Conservation (phyloP, 2,888 invertebrate species). For the Oscheius sp. region DNA sequence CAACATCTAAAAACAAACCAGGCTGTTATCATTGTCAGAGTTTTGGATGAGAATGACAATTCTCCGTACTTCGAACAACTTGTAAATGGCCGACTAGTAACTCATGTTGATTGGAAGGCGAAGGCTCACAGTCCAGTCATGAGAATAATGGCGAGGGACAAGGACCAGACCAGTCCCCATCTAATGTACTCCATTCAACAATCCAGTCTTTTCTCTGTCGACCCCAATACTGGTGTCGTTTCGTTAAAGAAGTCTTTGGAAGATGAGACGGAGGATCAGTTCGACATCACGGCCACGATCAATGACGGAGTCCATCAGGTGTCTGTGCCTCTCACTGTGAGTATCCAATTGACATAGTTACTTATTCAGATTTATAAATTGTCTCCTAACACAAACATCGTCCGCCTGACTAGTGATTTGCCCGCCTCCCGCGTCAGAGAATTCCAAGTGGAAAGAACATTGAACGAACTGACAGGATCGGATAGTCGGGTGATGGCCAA, state of each 20-base stretch:
- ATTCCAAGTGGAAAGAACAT: slow-evolving; percentile 38
- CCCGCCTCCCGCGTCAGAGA: slow-evolving; percentile 53
- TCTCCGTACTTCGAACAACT: slow-evolving; percentile 56
- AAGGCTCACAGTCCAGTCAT: slow-evolving; percentile 46
- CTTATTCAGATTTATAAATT: slow-evolving; percentile 52
- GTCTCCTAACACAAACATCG: slow-evolving; percentile 59
- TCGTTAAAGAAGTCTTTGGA: slow-evolving; percentile 44
- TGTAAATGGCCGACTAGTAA: slow-evolving; percentile 51
- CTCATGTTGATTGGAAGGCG: slow-evolving; percentile 60
- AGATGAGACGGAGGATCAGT: slow-evolving; percentile 34
- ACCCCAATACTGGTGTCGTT: slow-evolving; percentile 53
- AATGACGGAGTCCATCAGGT: slow-evolving; percentile 53
- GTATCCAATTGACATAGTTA: background rate
- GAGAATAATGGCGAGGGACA: slow-evolving; percentile 54
- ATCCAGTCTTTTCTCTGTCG: slow-evolving; percentile 53
- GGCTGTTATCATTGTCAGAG: slow-evolving; percentile 59
- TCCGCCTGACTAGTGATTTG: slow-evolving; percentile 54
- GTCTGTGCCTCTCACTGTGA: slow-evolving; percentile 52
- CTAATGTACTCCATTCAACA: slow-evolving; percentile 47
- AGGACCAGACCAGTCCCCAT: slow-evolving; percentile 44
- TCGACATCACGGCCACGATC: slow-evolving; percentile 51
- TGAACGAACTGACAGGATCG: slow-evolving; percentile 44
- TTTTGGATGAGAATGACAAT: slow-evolving; percentile 68
- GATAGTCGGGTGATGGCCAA: slow-evolving; percentile 60
- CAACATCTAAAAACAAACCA: slow-evolving; percentile 58